Conservation (phyloP, 2,113 vertebrate species). For the Notechis scutatus region DNA sequence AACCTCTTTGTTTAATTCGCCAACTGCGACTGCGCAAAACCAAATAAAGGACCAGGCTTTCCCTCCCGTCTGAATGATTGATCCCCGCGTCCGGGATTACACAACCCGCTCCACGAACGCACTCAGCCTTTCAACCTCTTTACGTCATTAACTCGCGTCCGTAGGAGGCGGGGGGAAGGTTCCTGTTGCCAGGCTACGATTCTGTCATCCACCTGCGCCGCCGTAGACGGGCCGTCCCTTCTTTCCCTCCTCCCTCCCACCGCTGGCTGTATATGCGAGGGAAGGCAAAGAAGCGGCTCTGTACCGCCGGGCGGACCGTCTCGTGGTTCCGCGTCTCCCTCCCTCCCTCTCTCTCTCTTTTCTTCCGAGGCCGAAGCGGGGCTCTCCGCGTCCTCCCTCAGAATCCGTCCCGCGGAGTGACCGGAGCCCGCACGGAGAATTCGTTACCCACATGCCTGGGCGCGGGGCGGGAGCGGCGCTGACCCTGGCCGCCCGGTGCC, state of each 20-base stretch:
- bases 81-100: slow-evolving; percentile 26
- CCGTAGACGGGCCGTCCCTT: slow-evolving; percentile 33
- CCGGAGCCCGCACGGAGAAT: neutral
- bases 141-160: slow-evolving; percentile 47
- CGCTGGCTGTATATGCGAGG: slow-evolving; percentile 20
- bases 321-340: neutral
- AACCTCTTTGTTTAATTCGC: neutral
- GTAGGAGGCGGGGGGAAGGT: slow-evolving; percentile 6
- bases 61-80: neutral
- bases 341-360: neutral
- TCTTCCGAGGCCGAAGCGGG: neutral
- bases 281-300: slow-evolving; percentile 9
- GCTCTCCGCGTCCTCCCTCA: neutral
- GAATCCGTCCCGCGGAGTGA: neutral
- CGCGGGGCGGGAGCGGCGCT: slow-evolving; percentile 62
- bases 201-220: slow-evolving; percentile 57
- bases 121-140: neutral
- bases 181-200: slow-evolving; percentile 58
- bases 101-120: slow-evolving; percentile 5
- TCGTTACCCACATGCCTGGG: slow-evolving; percentile 40
- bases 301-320: neutral
- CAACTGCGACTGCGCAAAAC: neutral
- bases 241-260: neutral
- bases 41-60: rapidly evolving
- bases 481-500: slow-evolving; percentile 61